phyloP scores from a whole-genome alignment of 2,888 invertebrate species.

The Pyrochroa serraticornis region DNA sequence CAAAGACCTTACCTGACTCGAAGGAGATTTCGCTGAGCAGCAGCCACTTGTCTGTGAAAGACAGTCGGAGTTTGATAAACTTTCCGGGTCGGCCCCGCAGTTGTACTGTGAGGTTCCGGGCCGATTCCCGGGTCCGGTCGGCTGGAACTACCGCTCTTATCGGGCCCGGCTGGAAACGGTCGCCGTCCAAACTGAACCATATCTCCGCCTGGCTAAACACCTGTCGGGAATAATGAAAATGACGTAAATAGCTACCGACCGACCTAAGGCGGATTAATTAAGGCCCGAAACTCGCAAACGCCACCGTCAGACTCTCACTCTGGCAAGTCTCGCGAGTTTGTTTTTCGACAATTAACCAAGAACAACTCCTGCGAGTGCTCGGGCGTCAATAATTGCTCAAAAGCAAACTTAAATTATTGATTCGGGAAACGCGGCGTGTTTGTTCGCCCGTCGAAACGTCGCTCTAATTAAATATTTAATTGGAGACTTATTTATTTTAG shows the following conservation, averaged over 20 bases:
- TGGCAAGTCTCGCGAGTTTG: conserved; percentile 2
- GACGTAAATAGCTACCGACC: conserved; percentile 6
- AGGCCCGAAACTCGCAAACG: conserved; percentile 10
- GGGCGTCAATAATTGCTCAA: background rate
- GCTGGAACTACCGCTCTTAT: conserved; percentile 68
- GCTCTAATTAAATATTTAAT: conserved; percentile 37
- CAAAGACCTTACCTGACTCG: conserved; percentile 67
- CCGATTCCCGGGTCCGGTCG: conserved; percentile 62
- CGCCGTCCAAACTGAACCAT: conserved; percentile 82
- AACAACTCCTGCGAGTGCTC: conserved; percentile 11
- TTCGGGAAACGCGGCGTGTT: conserved; percentile 2
- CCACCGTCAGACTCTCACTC: conserved; percentile 1
- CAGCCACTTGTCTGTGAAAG: conserved; percentile 84
- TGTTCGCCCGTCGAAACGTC: conserved; percentile 8
- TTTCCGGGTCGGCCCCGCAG: conserved; percentile 76
- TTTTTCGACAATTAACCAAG: conserved; percentile 13
- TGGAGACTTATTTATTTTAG: conserved; percentile 32
- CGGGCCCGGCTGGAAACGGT: conserved; percentile 72
- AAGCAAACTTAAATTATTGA: conserved; percentile 7
- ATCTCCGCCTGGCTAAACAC: conserved; percentile 77
- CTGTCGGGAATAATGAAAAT: conserved; percentile 55
- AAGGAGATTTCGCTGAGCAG: conserved; percentile 88
- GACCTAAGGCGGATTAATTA: conserved; percentile 14
- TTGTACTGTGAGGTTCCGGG: conserved; percentile 72
- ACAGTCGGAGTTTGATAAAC: conserved; percentile 75